Conservation (phyloP, 2,888 invertebrate species). For the Dolichopus griseipennis region DNA sequence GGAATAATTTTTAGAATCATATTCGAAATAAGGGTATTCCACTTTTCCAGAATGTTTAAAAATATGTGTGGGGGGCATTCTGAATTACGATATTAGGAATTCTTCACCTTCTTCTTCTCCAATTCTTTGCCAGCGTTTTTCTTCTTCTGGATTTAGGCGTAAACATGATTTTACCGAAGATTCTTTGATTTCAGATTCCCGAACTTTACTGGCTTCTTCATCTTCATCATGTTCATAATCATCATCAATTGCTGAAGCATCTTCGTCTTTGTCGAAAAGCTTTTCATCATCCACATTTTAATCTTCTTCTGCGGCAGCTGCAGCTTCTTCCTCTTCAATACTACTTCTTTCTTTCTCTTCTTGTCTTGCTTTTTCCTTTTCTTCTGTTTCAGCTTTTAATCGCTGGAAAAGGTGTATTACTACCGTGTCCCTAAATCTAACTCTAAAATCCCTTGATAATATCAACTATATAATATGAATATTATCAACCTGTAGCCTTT, state of each 20-base stretch:
- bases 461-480: too few species aligned
- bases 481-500: too few species aligned
- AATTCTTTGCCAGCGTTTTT: constrained; percentile 39
- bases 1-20: too few species aligned
- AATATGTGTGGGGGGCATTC: too few species aligned
- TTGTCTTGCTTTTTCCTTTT: constrained; percentile 24
- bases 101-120: constrained; percentile 40
- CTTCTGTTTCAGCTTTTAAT: constrained; percentile 35
- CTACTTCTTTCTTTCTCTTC: constrained; percentile 31
- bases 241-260: constrained; percentile 16
- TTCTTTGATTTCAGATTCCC: constrained; percentile 31
- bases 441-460: too few species aligned
- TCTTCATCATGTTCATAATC: constrained; percentile 27
- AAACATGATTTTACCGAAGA: constrained; percentile 37
- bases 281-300: constrained; percentile 28
- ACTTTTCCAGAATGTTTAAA: too few species aligned
- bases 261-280: constrained; percentile 26
- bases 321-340: constrained; percentile 33
- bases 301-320: constrained; percentile 28
- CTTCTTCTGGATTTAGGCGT: constrained; percentile 36
- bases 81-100: too few species aligned
- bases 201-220: constrained; percentile 26
- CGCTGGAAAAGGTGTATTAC: too few species aligned
- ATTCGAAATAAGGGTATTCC: too few species aligned
- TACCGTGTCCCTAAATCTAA: too few species aligned